Evolutionary conservation across 2,113 vertebrate genomes (phyloP).

Genomic region (Crotalus horridus): DNA sequence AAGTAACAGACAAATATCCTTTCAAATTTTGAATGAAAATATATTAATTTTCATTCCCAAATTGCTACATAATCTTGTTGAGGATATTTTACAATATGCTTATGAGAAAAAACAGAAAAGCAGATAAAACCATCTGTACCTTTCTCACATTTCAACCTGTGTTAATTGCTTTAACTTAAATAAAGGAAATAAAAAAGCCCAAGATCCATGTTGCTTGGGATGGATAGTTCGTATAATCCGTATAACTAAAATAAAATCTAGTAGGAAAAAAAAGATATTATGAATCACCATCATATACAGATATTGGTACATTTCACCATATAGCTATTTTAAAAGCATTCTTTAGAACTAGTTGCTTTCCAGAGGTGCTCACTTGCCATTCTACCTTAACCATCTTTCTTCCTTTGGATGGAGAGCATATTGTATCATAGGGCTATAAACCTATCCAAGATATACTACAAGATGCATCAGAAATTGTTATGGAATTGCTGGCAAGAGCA

Average conservation of each 20-base stretch:
- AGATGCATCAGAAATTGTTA: neutral
- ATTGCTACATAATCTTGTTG: neutral
- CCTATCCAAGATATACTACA: neutral
- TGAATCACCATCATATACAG: neutral
- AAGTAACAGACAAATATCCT: neutral
- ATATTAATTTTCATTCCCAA: neutral
- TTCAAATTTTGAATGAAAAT: neutral
- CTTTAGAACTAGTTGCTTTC: neutral
- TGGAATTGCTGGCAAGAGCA: neutral
- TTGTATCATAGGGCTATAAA: neutral
- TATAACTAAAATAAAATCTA: neutral
- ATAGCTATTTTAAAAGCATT: neutral
- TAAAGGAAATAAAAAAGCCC: neutral
- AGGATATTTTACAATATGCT: slow-evolving; percentile 1
- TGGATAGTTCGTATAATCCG: neutral
- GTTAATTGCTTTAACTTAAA: neutral
- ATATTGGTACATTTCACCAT: neutral
- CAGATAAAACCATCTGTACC: neutral
- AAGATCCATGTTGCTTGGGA: neutral
- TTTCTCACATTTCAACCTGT: neutral
- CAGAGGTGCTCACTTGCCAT: neutral
- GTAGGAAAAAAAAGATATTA: neutral
- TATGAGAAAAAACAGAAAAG: neutral
- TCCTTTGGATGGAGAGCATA: neutral
- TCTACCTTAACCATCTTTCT: too few relatives aligned